Conservation (phyloP, 2,888 invertebrate genomes). For the Chrysomela aeneicollis region DNA sequence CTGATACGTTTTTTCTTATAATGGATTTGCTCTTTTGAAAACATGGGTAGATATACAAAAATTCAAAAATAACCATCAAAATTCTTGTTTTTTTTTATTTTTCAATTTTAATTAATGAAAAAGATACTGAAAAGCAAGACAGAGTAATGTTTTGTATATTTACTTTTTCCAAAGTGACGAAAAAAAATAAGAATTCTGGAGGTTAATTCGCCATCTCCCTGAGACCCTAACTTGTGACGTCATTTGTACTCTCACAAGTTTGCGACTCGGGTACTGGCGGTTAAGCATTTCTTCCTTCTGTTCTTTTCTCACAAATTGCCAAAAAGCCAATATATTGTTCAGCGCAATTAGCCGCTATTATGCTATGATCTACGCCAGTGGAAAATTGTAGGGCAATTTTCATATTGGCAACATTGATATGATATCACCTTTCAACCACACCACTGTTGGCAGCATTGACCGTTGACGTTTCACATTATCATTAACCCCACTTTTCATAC, state of each 20-base stretch:
- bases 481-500: no score
- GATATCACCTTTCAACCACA: no score
- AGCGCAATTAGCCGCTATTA: not conserved
- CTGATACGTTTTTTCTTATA: not conserved
- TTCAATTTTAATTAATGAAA: conserved; percentile 21
- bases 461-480: no score
- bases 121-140: conserved; percentile 1
- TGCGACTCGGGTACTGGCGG: conserved; percentile 76
- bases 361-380: conserved; percentile 1
- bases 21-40: conserved; percentile 18
- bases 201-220: conserved; percentile 73
- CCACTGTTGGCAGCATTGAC: no score
- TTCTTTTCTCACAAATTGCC: conserved; percentile 24
- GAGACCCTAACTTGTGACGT: conserved; percentile 82
- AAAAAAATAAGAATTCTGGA: conserved; percentile 40
- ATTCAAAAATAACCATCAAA: conserved; percentile 33
- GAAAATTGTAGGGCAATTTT: not conserved
- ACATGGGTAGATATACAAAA: conserved; percentile 39
- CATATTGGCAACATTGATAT: no score
- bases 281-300: conserved; percentile 47
- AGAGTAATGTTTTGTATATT: conserved; percentile 35
- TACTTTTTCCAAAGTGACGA: conserved; percentile 32
- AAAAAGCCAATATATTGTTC: not conserved
- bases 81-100: conserved; percentile 41
- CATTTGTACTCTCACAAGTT: conserved; percentile 73